A percentile compares a stretch with the other conserved stretches of the same genome.
Conservation (phyloP, 2,797 vertebrate genomes). For the Bovichtus diacanthus region DNA sequence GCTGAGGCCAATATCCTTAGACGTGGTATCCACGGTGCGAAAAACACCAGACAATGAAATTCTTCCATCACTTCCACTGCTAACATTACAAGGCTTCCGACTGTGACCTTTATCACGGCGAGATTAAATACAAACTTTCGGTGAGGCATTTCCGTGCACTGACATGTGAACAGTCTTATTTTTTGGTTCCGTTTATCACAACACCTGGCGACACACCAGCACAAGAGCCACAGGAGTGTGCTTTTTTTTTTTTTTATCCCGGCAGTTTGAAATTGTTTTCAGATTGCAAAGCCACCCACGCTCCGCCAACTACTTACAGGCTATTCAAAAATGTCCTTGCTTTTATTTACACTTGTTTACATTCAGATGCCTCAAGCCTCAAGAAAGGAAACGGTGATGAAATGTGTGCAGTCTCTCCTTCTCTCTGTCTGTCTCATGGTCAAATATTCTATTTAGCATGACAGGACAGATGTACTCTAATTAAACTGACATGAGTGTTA, state of each 20-base stretch:
- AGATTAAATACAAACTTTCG: constrained; percentile 10
- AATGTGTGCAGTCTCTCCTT: background rate
- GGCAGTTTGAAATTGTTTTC: constrained; percentile 51
- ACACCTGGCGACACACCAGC: constrained; percentile 19
- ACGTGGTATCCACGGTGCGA: background rate
- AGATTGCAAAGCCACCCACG: constrained; percentile 39
- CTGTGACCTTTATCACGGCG: constrained; percentile 17
- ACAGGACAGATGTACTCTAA: background rate
- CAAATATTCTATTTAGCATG: background rate
- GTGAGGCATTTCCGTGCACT: no score
- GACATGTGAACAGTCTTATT: no score
- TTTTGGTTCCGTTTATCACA: constrained; percentile 13
- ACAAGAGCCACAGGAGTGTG: constrained; percentile 5
- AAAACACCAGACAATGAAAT: constrained; percentile 27
- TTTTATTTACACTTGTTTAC: constrained; percentile 52
- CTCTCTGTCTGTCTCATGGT: constrained; percentile 12
- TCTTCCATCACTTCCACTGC: constrained; percentile 8
- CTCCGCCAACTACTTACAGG: constrained; percentile 20
- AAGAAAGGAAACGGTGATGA: background rate
- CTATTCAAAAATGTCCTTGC: constrained; percentile 47
- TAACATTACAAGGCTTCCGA: background rate
- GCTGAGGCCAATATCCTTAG: constrained; percentile 36
- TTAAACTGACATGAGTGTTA: background rate
- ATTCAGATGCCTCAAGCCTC: background rate
- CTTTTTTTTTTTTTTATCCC: constrained; percentile 22